A percentile compares a stretch with the other conserved stretches of the same genome.
These are phyloP conservation scores for Latrodectus elegans DNA, from an alignment of 2,888 invertebrate genomes.

Conservation along the genomic window DNA sequence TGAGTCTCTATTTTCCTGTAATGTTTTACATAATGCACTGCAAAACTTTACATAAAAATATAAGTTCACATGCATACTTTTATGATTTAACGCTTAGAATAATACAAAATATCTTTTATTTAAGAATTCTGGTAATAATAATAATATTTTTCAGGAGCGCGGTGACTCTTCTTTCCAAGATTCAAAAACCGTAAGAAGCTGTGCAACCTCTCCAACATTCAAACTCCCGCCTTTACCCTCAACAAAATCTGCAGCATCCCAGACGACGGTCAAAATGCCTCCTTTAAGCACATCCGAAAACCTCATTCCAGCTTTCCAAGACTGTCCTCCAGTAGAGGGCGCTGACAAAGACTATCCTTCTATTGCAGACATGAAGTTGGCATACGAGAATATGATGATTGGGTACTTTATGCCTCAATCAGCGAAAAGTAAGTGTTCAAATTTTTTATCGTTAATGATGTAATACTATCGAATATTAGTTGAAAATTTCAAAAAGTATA, in stretches of 20 bases:
- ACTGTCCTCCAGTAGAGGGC: too few relatives aligned
- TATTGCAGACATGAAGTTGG: slow-evolving; percentile 29
- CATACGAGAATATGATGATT: slow-evolving; percentile 60
- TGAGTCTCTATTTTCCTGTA: too few relatives aligned
- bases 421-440: slow-evolving; percentile 34
- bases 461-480: neutral
- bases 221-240: slow-evolving; percentile 50
- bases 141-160: too few relatives aligned
- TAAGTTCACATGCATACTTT: too few relatives aligned
- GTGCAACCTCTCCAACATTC: slow-evolving; percentile 38
- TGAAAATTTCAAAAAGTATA: neutral
- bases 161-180: slow-evolving; percentile 14
- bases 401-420: slow-evolving; percentile 59
- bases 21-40: too few relatives aligned
- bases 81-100: too few relatives aligned
- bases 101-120: too few relatives aligned
- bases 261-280: slow-evolving; percentile 19
- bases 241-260: slow-evolving; percentile 4
- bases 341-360: slow-evolving; percentile 10
- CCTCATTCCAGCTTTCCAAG: neutral
- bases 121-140: too few relatives aligned
- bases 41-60: too few relatives aligned
- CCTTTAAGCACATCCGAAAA: slow-evolving; percentile 12
- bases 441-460: too few relatives aligned
- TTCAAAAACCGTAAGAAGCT: slow-evolving; percentile 44